Conservation (phyloP, 2,113 vertebrate genomes). For the Poeciliopsis prolifica region DNA sequence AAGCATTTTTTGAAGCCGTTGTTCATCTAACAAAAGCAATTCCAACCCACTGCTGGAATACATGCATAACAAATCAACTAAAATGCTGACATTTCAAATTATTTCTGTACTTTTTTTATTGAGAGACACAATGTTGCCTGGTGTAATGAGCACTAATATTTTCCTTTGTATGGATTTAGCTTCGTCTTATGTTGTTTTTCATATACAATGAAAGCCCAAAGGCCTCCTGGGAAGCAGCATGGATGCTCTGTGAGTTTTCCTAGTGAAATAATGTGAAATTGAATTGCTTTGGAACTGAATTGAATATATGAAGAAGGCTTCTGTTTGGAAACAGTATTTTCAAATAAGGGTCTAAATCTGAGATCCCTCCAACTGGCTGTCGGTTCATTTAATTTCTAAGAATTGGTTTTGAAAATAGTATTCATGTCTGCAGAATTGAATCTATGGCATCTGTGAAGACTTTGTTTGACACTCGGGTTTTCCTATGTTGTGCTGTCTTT, state of each 20-base stretch:
- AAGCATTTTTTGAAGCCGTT: neutral
- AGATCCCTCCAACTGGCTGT: conserved; percentile 48
- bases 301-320: conserved; percentile 31
- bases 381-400: conserved; percentile 64
- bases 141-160: conserved; percentile 10
- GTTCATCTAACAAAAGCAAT: neutral
- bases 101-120: neutral
- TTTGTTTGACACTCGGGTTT: conserved; percentile 60
- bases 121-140: neutral
- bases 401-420: conserved; percentile 58
- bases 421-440: conserved; percentile 77
- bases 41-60: neutral
- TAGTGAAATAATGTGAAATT: conserved; percentile 53
- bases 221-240: conserved; percentile 2
- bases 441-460: conserved; percentile 65
- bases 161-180: conserved; percentile 10
- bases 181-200: conserved; percentile 19
- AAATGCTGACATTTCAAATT: neutral
- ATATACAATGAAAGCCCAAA: neutral
- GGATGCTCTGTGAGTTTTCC: conserved; percentile 36
- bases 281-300: conserved; percentile 51
- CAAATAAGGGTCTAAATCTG: conserved; percentile 48
- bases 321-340: conserved; percentile 34
- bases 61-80: neutral
- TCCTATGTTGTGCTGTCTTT: conserved; percentile 46